These are phyloP conservation scores for Ochotona princeps DNA, from an alignment of 2,113 vertebrate species.

Conservation along the genomic window DNA sequence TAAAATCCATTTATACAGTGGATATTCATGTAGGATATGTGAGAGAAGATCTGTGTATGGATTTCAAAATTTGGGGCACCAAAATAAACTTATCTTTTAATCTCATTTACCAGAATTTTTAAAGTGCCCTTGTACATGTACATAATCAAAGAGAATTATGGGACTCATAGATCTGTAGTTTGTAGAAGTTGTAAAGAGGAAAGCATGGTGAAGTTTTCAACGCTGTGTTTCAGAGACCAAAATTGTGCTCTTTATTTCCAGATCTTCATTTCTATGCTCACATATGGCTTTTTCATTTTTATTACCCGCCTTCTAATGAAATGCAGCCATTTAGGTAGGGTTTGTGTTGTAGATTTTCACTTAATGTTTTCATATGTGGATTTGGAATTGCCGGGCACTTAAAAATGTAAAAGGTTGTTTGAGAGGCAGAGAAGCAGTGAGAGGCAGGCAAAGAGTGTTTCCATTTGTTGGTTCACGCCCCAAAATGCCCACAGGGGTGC, in stretches of 20 bases:
- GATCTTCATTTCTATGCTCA: slow-evolving; percentile 26
- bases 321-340: background rate
- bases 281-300: slow-evolving; percentile 22
- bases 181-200: background rate
- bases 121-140: too few relatives aligned
- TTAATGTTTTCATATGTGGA: background rate
- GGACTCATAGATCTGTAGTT: background rate
- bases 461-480: too few relatives aligned
- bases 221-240: background rate
- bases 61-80: too few relatives aligned
- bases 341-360: slow-evolving; percentile 26
- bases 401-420: background rate
- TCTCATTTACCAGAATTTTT: too few relatives aligned
- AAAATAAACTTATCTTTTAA: too few relatives aligned
- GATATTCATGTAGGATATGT: too few relatives aligned
- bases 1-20: too few relatives aligned
- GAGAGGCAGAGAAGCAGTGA: too few relatives aligned
- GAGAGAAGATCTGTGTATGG: too few relatives aligned
- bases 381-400: slow-evolving; percentile 44
- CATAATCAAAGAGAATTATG: background rate
- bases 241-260: background rate
- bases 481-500: too few relatives aligned
- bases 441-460: too few relatives aligned
- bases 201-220: background rate
- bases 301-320: slow-evolving; percentile 44